These are phyloP conservation scores for Xenopus borealis DNA, from an alignment of 2,113 vertebrate genomes.

Conservation along the genomic window DNA sequence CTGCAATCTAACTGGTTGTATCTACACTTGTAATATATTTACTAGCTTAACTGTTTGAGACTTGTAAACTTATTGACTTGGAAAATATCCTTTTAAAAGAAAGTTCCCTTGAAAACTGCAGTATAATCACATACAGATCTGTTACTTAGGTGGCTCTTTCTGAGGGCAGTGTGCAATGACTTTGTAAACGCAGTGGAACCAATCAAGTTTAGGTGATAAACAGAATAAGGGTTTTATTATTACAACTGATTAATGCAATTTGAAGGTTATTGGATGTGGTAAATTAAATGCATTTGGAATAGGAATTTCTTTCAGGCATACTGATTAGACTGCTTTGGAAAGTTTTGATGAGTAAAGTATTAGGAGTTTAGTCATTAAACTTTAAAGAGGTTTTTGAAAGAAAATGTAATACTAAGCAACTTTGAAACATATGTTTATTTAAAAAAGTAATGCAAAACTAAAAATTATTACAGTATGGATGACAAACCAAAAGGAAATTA, in stretches of 20 bases:
- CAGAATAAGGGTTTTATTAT: constrained; percentile 26
- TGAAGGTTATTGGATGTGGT: constrained; percentile 14
- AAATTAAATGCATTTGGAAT: constrained; percentile 15
- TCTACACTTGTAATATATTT: constrained; percentile 19
- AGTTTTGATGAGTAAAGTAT: not conserved
- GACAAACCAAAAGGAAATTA: too few species aligned
- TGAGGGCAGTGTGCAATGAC: constrained; percentile 22
- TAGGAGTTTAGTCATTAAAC: not conserved
- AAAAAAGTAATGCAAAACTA: too few species aligned
- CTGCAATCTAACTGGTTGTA: too few species aligned
- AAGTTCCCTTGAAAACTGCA: constrained; percentile 11
- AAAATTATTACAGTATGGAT: too few species aligned
- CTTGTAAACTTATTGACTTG: constrained; percentile 28
- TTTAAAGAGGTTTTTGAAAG: too few species aligned
- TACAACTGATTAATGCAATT: constrained; percentile 31
- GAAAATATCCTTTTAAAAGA: constrained; percentile 13
- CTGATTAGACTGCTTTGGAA: not conserved
- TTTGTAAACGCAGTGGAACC: constrained; percentile 20
- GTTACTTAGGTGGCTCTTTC: constrained; percentile 27
- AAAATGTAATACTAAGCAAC: too few species aligned
- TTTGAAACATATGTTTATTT: too few species aligned
- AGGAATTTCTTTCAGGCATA: not conserved
- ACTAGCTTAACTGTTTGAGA: constrained; percentile 8
- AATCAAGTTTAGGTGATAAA: constrained; percentile 29
- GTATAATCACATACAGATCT: constrained; percentile 17